Percentiles rank a stretch among this genome's conserved stretches.
Evolutionary conservation across 2,113 vertebrate genomes (phyloP).

Genomic region (Elgaria multicarinata): DNA sequence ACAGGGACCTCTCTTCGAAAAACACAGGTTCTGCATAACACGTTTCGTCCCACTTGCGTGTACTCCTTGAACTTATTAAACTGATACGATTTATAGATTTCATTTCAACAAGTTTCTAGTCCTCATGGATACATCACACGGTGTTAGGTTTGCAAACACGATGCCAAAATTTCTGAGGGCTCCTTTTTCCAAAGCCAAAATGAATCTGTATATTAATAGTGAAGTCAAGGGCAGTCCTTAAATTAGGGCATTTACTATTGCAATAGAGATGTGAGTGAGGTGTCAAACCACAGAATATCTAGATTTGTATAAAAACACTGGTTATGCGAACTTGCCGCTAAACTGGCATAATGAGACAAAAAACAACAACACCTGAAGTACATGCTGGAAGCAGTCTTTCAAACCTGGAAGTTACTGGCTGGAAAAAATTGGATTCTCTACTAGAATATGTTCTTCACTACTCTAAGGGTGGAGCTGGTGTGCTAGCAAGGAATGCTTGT

Average conservation of each 20-base stretch:
- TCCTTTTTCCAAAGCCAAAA: background rate
- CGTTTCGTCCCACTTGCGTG: too few relatives aligned
- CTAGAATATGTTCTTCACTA: background rate
- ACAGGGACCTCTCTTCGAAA: too few relatives aligned
- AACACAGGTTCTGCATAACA: too few relatives aligned
- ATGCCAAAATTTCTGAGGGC: background rate
- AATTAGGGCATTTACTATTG: background rate
- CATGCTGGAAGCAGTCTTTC: background rate
- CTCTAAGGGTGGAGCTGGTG: background rate
- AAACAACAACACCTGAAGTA: background rate
- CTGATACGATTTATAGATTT: background rate
- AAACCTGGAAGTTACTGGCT: background rate
- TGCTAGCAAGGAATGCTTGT: background rate
- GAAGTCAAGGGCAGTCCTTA: background rate
- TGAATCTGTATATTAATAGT: background rate
- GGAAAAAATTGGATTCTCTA: background rate
- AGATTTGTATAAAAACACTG: background rate
- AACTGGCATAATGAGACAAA: background rate
- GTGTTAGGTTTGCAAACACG: background rate
- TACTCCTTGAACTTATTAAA: background rate
- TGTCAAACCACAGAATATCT: background rate
- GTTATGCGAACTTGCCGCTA: background rate
- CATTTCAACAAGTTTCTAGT: background rate
- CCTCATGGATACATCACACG: background rate
- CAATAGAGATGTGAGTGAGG: background rate